A percentile compares a stretch with the other conserved stretches of the same genome.
Conservation (phyloP, 2,888 invertebrate species). For the Sinopyrophorus schimmeli region DNA sequence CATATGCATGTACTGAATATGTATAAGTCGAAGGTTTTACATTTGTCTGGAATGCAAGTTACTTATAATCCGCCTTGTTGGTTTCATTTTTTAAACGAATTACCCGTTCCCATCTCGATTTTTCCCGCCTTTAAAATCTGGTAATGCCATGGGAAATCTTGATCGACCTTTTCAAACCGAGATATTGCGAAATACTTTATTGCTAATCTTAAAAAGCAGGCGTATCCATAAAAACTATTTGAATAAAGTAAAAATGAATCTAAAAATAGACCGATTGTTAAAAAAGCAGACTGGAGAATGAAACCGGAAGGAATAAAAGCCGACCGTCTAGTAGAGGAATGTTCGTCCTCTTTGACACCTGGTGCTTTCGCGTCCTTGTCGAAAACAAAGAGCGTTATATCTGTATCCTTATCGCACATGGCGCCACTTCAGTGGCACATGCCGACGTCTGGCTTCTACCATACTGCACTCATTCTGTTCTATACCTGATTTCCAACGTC, state of each 20-base stretch:
- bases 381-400: conserved; percentile 11
- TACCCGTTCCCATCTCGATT: no score
- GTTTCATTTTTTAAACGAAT: conserved; percentile 1
- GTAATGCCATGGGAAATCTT: no score
- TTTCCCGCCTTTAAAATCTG: no score
- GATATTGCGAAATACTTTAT: no score
- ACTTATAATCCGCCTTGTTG: no score
- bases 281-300: conserved; percentile 1
- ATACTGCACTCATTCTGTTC: conserved; percentile 5
- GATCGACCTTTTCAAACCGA: no score
- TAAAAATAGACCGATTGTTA: background rate
- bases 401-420: conserved; percentile 19
- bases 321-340: background rate
- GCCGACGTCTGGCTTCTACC: conserved; percentile 25
- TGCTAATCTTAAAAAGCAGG: no score
- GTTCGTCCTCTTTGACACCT: conserved; percentile 10
- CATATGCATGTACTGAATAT: conserved; percentile 20
- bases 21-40: conserved; percentile 15
- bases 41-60: no score
- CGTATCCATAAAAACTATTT: no score
- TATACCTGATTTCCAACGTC: conserved; percentile 19
- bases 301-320: conserved; percentile 1
- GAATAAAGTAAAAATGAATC: no score
- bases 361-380: conserved; percentile 17
- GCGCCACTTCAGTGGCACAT: conserved; percentile 22